A percentile compares a stretch with the other conserved stretches of the same genome.
phyloP scores from a whole-genome alignment of 2,888 invertebrate genomes.

The Ectropis crepuscularia region DNA sequence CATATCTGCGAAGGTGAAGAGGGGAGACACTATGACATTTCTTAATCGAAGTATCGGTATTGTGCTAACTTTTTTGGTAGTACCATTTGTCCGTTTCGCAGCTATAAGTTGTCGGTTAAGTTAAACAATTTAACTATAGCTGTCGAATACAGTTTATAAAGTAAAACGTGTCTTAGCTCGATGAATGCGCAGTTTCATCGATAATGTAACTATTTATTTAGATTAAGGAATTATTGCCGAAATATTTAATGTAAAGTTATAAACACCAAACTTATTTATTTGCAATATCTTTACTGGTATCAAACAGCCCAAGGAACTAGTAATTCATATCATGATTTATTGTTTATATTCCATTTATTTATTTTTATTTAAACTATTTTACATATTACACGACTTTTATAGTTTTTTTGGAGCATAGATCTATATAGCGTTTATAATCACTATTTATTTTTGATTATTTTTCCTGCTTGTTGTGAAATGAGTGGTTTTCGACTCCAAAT shows the following conservation, averaged over 20 bases:
- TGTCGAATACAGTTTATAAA: slow-evolving; percentile 10
- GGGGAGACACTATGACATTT: too few species aligned
- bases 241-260: slow-evolving; percentile 44
- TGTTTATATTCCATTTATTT: slow-evolving; percentile 11
- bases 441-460: slow-evolving; percentile 48
- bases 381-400: slow-evolving; percentile 34
- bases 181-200: slow-evolving; percentile 48
- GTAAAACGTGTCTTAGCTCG: slow-evolving; percentile 41
- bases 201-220: slow-evolving; percentile 68
- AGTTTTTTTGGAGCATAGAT: slow-evolving; percentile 54
- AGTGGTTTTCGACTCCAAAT: too few species aligned
- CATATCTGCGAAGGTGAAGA: too few species aligned
- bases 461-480: slow-evolving; percentile 34
- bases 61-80: too few species aligned
- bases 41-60: too few species aligned
- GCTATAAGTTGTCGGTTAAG: too few species aligned
- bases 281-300: slow-evolving; percentile 11
- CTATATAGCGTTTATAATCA: slow-evolving; percentile 44
- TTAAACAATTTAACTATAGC: slow-evolving; percentile 9
- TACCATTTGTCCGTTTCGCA: too few species aligned
- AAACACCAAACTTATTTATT: slow-evolving; percentile 25
- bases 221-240: slow-evolving; percentile 55
- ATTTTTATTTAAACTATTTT: slow-evolving; percentile 27
- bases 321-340: not conserved
- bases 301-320: slow-evolving; percentile 13